These are phyloP conservation scores for Archips xylosteana DNA, from an alignment of 2,888 invertebrate species.

Conservation along the genomic window DNA sequence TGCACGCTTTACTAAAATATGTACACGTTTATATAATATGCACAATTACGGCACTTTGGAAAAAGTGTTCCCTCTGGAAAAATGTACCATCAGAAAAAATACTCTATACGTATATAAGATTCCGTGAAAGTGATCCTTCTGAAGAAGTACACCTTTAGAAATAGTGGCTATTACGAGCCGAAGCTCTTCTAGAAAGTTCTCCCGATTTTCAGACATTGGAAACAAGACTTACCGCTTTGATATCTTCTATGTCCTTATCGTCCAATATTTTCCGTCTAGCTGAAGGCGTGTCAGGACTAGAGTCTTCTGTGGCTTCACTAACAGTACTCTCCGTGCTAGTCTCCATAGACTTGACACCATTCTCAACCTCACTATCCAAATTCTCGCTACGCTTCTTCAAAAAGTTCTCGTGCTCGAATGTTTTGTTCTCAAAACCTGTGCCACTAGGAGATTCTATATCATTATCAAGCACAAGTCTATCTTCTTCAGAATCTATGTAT, in stretches of 20 bases:
- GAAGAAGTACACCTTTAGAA: too few relatives aligned
- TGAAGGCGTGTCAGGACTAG: conserved; percentile 74
- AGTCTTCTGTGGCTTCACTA: conserved; percentile 74
- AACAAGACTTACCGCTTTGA: conserved; percentile 72
- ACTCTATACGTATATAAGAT: too few relatives aligned
- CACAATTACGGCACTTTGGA: too few relatives aligned
- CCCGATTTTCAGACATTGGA: conserved; percentile 26
- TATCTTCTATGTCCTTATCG: conserved; percentile 70
- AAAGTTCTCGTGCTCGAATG: conserved; percentile 80
- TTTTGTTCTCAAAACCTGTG: conserved; percentile 80
- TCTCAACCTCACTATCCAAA: conserved; percentile 63
- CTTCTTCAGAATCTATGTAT: conserved; percentile 75
- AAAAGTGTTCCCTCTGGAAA: too few relatives aligned
- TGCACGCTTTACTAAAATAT: too few relatives aligned
- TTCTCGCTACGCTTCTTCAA: conserved; percentile 77
- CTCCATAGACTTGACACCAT: conserved; percentile 76
- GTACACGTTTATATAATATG: too few relatives aligned
- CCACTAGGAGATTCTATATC: conserved; percentile 79
- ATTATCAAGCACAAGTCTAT: conserved; percentile 68
- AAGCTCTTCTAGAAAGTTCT: conserved; percentile 14
- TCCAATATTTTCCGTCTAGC: conserved; percentile 70
- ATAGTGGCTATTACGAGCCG: too few relatives aligned
- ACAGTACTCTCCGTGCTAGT: conserved; percentile 78
- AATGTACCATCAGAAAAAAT: too few relatives aligned
- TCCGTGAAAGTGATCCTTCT: too few relatives aligned